These are phyloP conservation scores for Drosophila infuscata DNA, from an alignment of 2,888 invertebrate genomes.

Conservation along the genomic window DNA sequence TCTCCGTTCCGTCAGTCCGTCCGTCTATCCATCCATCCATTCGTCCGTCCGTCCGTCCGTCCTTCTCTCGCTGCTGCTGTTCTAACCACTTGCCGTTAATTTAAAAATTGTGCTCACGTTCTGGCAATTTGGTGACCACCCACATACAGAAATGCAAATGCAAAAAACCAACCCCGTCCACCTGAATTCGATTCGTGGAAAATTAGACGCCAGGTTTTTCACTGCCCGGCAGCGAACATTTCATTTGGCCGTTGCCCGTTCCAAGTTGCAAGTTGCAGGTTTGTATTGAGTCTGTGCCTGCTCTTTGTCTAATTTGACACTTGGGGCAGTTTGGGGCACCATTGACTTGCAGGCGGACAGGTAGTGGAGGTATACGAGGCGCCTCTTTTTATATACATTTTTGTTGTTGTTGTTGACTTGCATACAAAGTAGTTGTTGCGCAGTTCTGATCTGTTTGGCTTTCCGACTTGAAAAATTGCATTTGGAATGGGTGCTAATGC, in stretches of 20 bases:
- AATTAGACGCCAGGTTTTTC: constrained; percentile 61
- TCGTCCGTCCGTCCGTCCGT: not conserved
- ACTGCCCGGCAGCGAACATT: constrained; percentile 60
- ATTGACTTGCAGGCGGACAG: constrained; percentile 58
- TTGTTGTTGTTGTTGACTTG: not conserved
- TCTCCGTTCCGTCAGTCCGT: constrained; percentile 7
- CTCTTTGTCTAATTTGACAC: constrained; percentile 76
- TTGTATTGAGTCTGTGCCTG: constrained; percentile 61
- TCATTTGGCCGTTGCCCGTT: constrained; percentile 48
- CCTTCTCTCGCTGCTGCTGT: constrained; percentile 56
- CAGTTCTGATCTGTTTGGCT: constrained; percentile 35
- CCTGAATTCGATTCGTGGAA: constrained; percentile 61
- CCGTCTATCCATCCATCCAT: not conserved
- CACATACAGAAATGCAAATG: constrained; percentile 70
- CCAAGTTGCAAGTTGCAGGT: constrained; percentile 5
- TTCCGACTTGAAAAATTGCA: constrained; percentile 43
- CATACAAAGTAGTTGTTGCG: constrained; percentile 16
- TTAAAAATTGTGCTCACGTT: constrained; percentile 81
- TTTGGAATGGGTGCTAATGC: constrained; percentile 55
- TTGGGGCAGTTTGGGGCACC: constrained; percentile 65
- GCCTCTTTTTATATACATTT: constrained; percentile 24
- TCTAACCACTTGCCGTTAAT: constrained; percentile 77
- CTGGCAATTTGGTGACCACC: constrained; percentile 80
- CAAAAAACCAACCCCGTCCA: constrained; percentile 20
- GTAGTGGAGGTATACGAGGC: constrained; percentile 47